Percentiles rank a stretch among this genome's conserved stretches.
Evolutionary conservation across 2,888 invertebrate species (phyloP).

Genomic region (Electrophaes corylata): DNA sequence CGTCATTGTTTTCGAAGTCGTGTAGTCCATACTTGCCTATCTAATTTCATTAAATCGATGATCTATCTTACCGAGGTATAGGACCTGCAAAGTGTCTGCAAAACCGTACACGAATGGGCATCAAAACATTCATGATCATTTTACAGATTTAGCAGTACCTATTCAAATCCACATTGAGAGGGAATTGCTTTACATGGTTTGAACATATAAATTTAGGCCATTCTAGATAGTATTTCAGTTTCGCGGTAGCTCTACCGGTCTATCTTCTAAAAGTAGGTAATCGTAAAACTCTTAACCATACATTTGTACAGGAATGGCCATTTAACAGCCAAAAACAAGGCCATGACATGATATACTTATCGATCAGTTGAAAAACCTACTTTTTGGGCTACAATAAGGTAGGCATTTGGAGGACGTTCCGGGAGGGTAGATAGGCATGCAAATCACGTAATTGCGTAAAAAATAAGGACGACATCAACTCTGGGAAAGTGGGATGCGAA

Average conservation of each 20-base stretch:
- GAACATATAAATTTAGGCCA: too few relatives aligned
- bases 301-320: background rate
- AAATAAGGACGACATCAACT: slow-evolving; percentile 22
- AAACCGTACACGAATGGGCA: too few relatives aligned
- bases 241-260: too few relatives aligned
- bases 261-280: too few relatives aligned
- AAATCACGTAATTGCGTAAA: slow-evolving; percentile 65
- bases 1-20: slow-evolving; percentile 24
- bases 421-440: slow-evolving; percentile 58
- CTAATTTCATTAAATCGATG: background rate
- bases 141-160: too few relatives aligned
- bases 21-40: background rate
- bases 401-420: slow-evolving; percentile 34
- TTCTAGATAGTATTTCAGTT: too few relatives aligned
- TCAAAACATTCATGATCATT: too few relatives aligned
- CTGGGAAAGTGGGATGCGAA: slow-evolving; percentile 9
- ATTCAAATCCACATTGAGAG: too few relatives aligned
- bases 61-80: too few relatives aligned
- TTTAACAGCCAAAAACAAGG: slow-evolving; percentile 5
- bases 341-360: slow-evolving; percentile 1
- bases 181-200: too few relatives aligned
- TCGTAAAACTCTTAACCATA: background rate
- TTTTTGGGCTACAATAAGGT: slow-evolving; percentile 27
- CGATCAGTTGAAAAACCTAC: slow-evolving; percentile 15
- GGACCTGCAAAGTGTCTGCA: too few relatives aligned